A percentile compares a stretch with the other conserved stretches of the same genome.
Evolutionary conservation across 1,140 invertebrate genomes (phyloP).

Genomic region (Subanguina moxae): DNA sequence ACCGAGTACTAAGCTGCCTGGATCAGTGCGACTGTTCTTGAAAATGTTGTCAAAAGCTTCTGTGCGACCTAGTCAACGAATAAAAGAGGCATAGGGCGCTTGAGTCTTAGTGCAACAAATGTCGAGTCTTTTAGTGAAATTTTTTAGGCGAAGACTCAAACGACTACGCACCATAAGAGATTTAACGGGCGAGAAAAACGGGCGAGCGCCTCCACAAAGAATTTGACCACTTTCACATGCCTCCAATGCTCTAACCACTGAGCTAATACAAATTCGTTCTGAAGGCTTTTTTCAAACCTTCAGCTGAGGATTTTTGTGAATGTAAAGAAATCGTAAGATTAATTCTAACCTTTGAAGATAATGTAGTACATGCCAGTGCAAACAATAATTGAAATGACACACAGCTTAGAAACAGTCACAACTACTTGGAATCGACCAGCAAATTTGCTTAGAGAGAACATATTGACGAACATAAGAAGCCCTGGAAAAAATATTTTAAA

Average conservation of each 20-base stretch:
- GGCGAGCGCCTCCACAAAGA: too few species aligned
- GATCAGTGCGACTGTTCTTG: conserved; percentile 32
- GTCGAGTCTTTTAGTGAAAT: too few species aligned
- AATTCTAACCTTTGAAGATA: conserved; percentile 23
- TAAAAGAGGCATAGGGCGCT: background rate
- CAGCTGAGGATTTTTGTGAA: too few species aligned
- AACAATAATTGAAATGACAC: conserved; percentile 47
- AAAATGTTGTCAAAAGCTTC: conserved; percentile 39
- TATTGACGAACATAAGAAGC: conserved; percentile 34
- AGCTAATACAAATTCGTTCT: background rate
- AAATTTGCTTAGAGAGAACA: conserved; percentile 46
- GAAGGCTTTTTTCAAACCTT: too few species aligned
- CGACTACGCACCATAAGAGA: too few species aligned
- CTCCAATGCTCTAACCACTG: background rate
- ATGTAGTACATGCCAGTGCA: conserved; percentile 45
- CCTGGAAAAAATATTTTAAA: conserved; percentile 35
- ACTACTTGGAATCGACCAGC: conserved; percentile 50
- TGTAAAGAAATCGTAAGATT: too few species aligned
- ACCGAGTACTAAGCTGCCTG: conserved; percentile 46
- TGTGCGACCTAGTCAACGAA: conserved; percentile 14
- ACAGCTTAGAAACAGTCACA: conserved; percentile 46
- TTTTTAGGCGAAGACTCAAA: too few species aligned
- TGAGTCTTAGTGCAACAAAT: too few species aligned
- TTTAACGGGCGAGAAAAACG: too few species aligned
- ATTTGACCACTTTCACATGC: too few species aligned